Base-by-base conservation (phyloP, 2,888 invertebrate genomes). In the Lasioglossum leucozonium region DNA sequence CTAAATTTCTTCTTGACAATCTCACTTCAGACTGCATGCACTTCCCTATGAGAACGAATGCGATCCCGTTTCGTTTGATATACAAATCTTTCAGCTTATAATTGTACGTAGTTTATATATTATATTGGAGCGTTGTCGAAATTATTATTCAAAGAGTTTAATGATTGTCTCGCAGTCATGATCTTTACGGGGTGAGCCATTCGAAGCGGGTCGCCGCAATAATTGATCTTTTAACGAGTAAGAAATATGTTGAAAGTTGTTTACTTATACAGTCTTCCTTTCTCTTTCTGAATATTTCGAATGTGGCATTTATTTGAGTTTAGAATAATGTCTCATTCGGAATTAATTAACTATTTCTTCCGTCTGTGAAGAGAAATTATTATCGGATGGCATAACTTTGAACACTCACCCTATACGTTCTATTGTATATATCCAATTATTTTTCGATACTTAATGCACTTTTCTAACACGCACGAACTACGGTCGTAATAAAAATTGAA, bases 11-110 rank as follows among this genome's bases (percentile, higher is more conserved):
- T 34, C 11, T 72, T 34, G 73, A 83, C 51, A 58, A 88, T 75
- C 79, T 86, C 82, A 87, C 69, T 85, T 79, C 75, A 87, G 78
- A 85, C 42, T 88, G 90, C 90, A 90, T 90, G 90, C 81, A 69
- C 79, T 77, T 55, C 71, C 37, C 18, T 78, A 78, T 79, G 77
- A 79, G 16, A 73, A 69, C 62, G 67, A 76, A 83, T 79, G 78
- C 79, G 85, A 72, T 77, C 75, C 78, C 74, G 76, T 79, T 80
- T 84, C 72, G 58, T n/a, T 69, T 71, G 65, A 77, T 86, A 74
- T 69, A 82, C 76, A 51, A 40, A 81, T 73, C 82, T 62, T 77
- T 55, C 74, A 67, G 84, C 81, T 88, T 81, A 65, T 79, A 79
- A 62, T 42, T 85, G 81, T 83, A 75, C 62, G n/a, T 87, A 81